Evolutionary conservation across 2,113 vertebrate species (phyloP).

Genomic region (Pipa parva): DNA sequence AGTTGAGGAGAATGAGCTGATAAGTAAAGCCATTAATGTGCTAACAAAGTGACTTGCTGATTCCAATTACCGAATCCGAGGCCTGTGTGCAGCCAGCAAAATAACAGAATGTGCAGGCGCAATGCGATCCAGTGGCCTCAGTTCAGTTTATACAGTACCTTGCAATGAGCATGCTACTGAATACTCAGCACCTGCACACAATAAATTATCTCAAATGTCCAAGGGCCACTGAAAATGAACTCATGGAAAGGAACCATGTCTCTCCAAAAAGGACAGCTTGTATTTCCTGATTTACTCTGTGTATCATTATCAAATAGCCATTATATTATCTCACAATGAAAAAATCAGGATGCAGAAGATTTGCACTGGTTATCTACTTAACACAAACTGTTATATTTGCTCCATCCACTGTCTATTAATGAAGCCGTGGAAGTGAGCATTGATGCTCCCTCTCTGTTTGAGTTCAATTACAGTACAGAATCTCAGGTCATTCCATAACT

Average conservation of each 20-base stretch:
- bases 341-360: neutral
- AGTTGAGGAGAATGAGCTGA: no score
- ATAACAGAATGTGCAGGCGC: constrained; percentile 1
- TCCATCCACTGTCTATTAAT: neutral
- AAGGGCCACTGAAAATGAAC: neutral
- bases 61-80: neutral
- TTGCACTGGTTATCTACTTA: neutral
- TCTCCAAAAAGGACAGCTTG: neutral
- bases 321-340: neutral
- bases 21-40: no score
- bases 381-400: neutral
- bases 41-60: no score
- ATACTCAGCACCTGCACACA: constrained; percentile 10
- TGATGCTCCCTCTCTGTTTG: neutral
- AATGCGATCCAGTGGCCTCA: neutral
- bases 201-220: neutral
- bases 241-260: no score
- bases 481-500: neutral
- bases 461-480: constrained; percentile 1
- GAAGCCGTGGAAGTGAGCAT: neutral
- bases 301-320: neutral
- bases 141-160: neutral
- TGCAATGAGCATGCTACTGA: neutral
- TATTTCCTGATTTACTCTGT: neutral
- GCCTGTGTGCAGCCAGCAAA: constrained; percentile 36